Conservation (phyloP, 2,888 invertebrate genomes). For the Drosophila paramelanica region DNA sequence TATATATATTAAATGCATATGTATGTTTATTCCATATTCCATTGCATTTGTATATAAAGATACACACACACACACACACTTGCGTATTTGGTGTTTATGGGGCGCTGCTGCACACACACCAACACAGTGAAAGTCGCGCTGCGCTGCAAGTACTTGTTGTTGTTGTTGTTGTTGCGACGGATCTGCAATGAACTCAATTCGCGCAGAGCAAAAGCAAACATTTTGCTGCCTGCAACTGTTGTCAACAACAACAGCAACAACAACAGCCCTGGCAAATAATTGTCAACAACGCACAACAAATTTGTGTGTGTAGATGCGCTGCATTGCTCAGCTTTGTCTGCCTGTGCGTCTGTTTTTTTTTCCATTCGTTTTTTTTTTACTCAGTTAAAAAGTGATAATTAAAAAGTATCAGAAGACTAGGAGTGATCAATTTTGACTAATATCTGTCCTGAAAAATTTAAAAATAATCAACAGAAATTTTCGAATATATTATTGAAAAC, state of each 20-base stretch:
- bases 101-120: slow-evolving; percentile 35
- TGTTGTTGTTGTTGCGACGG: slow-evolving; percentile 29
- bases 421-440: no score
- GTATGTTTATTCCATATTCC: slow-evolving; percentile 7
- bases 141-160: slow-evolving; percentile 23
- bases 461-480: slow-evolving; percentile 16
- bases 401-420: no score
- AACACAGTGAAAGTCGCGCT: slow-evolving; percentile 62
- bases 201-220: slow-evolving; percentile 50
- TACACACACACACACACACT: background rate
- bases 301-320: slow-evolving; percentile 17
- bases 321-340: background rate
- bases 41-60: slow-evolving; percentile 2
- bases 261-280: slow-evolving; percentile 34
- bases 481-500: slow-evolving; percentile 43
- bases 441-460: no score
- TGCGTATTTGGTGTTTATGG: slow-evolving; percentile 23
- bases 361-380: no score
- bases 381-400: no score
- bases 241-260: slow-evolving; percentile 8
- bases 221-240: slow-evolving; percentile 26
- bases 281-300: slow-evolving; percentile 57
- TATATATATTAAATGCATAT: background rate
- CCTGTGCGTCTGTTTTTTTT: slow-evolving; percentile 21
- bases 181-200: slow-evolving; percentile 65